Evolutionary conservation across 2,888 invertebrate genomes (phyloP), one percentile per base, ranked within the genome.

Genomic region (Galerucella nymphaeae): DNA sequence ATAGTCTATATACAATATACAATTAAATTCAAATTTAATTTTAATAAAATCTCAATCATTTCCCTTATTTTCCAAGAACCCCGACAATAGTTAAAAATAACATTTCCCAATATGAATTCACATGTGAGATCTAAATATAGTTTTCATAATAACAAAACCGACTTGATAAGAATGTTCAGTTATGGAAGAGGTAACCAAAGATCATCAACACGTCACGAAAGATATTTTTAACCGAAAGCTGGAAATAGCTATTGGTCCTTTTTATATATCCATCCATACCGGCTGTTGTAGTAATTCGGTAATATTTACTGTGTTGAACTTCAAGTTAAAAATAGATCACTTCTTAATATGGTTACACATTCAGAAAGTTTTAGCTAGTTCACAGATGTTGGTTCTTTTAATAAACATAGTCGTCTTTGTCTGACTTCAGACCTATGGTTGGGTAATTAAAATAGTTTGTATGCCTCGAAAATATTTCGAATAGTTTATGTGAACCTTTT

Each of bases 281-380:
- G n/a, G 58, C 58, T n/a, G n/a, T n/a, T 58, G 58, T 58, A 58
- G 13, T 58, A 23, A 23, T 41, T 41, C 41, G 41, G 61, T 61
- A 42, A 61, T 61, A 61, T 61, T 72, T 72, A 71, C 66, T 74
- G 67, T 71, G 42, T 66, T 23, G 58, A 70, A 67, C 55, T 58
- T 45, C 38, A 16, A 61, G 62, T 73, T 80, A 80, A 76, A 78
- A 72, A 77, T 80, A 79, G 80, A 78, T 64, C 69, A 58, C 73
- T 63, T 63, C 80, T 75, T 80, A n/a, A 80, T 80, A 80, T 75
- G 80, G 80, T 71, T 76, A 75, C 76, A 74, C 55, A 73, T 71
- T 75, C 66, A 48, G 73, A 57, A 63, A 42, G 30, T n/a, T 45
- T 62, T 42, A 16, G 42, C 38, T 18, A 16, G 42, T 38, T 23